Evolutionary conservation across 2,797 vertebrate species (phyloP).

Genomic region (Fistularia tabacaria): DNA sequence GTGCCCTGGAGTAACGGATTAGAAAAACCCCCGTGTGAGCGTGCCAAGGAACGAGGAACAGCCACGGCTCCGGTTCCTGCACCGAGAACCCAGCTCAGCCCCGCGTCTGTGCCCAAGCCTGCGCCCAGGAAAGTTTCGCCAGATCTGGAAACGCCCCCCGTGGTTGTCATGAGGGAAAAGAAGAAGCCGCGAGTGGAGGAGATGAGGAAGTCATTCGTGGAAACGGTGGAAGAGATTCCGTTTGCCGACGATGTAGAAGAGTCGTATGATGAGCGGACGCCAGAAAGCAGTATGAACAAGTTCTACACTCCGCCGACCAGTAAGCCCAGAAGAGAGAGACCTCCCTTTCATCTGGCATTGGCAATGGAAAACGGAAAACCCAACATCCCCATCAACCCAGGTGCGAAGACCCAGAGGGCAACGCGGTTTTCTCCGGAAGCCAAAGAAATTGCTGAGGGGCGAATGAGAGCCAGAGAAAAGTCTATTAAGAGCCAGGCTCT

Average conservation of each 20-base stretch:
- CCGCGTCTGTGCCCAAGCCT: constrained; percentile 44
- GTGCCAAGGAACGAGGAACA: constrained; percentile 38
- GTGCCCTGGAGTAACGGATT: constrained; percentile 76
- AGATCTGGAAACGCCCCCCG: constrained; percentile 34
- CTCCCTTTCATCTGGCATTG: constrained; percentile 69
- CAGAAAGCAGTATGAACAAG: constrained; percentile 80
- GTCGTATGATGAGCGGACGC: constrained; percentile 84
- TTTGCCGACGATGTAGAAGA: constrained; percentile 97
- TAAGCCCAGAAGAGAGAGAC: constrained; percentile 64
- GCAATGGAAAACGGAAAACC: constrained; percentile 84
- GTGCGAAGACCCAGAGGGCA: constrained; percentile 62
- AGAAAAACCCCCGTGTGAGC: constrained; percentile 50
- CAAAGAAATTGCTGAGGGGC: constrained; percentile 90
- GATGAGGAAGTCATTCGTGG: constrained; percentile 88
- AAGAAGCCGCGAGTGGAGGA: constrained; percentile 69
- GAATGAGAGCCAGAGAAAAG: constrained; percentile 91
- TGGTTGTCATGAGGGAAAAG: constrained; percentile 76
- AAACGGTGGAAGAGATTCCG: constrained; percentile 94
- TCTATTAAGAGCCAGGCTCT: constrained; percentile 90
- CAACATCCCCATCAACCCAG: constrained; percentile 62
- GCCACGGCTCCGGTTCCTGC: constrained; percentile 58
- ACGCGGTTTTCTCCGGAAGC: constrained; percentile 87
- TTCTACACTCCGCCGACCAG: constrained; percentile 86
- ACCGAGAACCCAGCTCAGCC: constrained; percentile 56
- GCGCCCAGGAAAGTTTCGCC: constrained; percentile 53